Conservation (phyloP, 2,797 vertebrate species). For the Philypnodon macrostomus region DNA sequence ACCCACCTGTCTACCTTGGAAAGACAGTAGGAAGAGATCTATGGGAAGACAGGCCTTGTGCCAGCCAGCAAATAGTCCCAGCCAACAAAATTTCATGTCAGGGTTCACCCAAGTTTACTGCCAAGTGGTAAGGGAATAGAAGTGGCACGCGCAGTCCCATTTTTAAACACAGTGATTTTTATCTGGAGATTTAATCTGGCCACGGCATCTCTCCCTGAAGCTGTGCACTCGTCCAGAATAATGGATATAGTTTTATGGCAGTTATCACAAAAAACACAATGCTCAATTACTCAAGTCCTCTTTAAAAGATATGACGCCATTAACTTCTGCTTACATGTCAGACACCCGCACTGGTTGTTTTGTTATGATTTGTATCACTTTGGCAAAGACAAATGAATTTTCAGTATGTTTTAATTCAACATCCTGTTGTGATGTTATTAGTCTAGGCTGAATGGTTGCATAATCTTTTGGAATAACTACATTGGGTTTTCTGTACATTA, state of each 20-base stretch:
- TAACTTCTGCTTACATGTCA: slow-evolving; percentile 22
- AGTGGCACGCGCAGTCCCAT: slow-evolving; percentile 45
- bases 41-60: slow-evolving; percentile 39
- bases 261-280: slow-evolving; percentile 53
- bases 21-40: slow-evolving; percentile 33
- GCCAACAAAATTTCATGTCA: too few species aligned
- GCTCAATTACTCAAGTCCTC: slow-evolving; percentile 56
- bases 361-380: slow-evolving; percentile 22
- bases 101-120: slow-evolving; percentile 58
- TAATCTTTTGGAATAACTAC: slow-evolving; percentile 23
- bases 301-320: slow-evolving; percentile 44
- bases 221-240: slow-evolving; percentile 59
- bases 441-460: slow-evolving; percentile 23
- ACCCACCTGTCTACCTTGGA: slow-evolving; percentile 27
- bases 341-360: slow-evolving; percentile 12
- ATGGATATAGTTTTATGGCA: slow-evolving; percentile 57
- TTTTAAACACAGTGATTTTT: slow-evolving; percentile 65
- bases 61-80: slow-evolving; percentile 48
- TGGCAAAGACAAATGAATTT: slow-evolving; percentile 20
- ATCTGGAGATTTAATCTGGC: slow-evolving; percentile 69
- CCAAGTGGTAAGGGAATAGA: slow-evolving; percentile 54
- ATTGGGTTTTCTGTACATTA: slow-evolving; percentile 20
- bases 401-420: slow-evolving; percentile 9
- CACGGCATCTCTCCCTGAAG: slow-evolving; percentile 48
- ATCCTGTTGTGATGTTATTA: slow-evolving; percentile 46